phyloP scores from a whole-genome alignment of 2,797 vertebrate species.

The Smutsia temminckii region DNA sequence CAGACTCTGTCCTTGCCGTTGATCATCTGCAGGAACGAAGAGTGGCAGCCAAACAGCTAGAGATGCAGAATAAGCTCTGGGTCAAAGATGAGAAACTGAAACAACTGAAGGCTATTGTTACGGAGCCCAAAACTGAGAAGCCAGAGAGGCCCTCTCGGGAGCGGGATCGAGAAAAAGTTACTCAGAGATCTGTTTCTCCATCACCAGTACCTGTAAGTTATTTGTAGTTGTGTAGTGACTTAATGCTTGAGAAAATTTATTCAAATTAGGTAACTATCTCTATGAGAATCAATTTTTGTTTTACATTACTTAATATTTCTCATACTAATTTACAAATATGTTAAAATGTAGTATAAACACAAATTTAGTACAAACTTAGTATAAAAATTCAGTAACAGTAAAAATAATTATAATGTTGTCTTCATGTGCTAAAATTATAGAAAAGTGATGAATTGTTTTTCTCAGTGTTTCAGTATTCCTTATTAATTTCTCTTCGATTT shows the following conservation, averaged over 20 bases:
- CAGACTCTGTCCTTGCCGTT: neutral
- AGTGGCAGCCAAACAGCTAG: constrained; percentile 96
- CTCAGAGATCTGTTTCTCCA: constrained; percentile 89
- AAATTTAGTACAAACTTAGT: neutral
- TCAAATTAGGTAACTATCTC: neutral
- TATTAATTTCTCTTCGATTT: constrained; percentile 83
- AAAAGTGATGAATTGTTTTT: constrained; percentile 63
- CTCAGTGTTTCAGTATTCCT: constrained; percentile 65
- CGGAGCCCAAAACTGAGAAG: constrained; percentile 87
- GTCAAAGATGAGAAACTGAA: constrained; percentile 98
- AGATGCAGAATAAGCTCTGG: constrained; percentile 99
- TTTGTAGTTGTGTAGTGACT: neutral
- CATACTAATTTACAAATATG: neutral
- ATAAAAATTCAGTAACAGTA: neutral
- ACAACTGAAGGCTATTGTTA: constrained; percentile 97
- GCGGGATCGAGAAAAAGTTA: constrained; percentile 85
- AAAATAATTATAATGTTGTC: neutral
- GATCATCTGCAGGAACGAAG: constrained; percentile 88
- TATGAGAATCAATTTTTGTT: neutral
- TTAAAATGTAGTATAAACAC: neutral
- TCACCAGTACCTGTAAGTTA: constrained; percentile 89
- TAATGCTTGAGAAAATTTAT: neutral
- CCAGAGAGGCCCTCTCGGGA: constrained; percentile 91
- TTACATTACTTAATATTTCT: neutral
- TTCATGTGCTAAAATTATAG: constrained; percentile 44